Evolutionary conservation across 2,113 vertebrate species (phyloP).

Genomic region (Chunga burmeisteri): DNA sequence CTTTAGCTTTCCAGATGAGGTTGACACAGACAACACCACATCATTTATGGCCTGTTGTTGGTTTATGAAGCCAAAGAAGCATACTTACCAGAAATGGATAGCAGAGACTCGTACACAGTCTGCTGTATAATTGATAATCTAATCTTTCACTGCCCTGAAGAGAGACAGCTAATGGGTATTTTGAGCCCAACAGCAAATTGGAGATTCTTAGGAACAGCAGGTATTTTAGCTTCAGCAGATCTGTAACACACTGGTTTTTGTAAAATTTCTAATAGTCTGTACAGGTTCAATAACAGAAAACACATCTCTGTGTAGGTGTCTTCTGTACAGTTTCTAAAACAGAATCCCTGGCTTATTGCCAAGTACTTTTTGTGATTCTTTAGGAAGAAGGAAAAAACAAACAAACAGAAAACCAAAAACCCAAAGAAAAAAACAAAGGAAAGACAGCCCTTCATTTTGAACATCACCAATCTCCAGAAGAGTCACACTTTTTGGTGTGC

Average conservation of each 20-base stretch:
- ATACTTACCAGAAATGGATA: not conserved
- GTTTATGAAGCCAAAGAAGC: conserved; percentile 34
- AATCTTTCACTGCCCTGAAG: not conserved
- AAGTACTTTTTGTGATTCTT: not conserved
- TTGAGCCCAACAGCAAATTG: not conserved
- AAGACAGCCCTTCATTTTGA: not conserved
- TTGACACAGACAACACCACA: not conserved
- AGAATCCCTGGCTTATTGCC: not conserved
- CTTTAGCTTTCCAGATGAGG: not conserved
- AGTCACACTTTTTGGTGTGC: not conserved
- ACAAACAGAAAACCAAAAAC: not conserved
- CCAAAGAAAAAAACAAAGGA: not conserved
- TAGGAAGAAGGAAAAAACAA: not conserved
- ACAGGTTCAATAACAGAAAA: not conserved
- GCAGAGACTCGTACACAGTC: not conserved
- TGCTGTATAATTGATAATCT: not conserved
- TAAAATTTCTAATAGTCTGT: not conserved
- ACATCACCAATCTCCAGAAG: not conserved
- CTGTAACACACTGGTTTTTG: not conserved
- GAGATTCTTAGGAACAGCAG: not conserved
- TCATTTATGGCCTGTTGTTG: conserved; percentile 9
- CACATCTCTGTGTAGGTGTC: not conserved
- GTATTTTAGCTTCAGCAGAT: not conserved
- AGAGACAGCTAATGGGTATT: not conserved
- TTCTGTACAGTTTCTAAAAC: not conserved